Evolutionary conservation across 2,797 vertebrate genomes (phyloP).

Genomic region (Crocodylus rhombifer): DNA sequence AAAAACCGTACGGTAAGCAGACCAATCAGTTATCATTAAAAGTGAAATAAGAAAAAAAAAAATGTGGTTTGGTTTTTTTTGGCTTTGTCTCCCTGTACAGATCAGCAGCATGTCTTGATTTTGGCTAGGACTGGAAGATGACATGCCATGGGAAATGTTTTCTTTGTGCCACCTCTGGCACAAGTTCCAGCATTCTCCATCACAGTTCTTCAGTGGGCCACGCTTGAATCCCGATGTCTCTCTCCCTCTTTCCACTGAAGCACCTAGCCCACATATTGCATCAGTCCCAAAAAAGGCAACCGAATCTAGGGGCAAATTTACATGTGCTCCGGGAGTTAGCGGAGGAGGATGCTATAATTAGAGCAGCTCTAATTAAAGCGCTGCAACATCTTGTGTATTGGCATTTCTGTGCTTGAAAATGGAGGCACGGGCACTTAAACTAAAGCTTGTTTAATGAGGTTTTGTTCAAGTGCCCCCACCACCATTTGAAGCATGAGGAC

Average conservation of each 20-base stretch:
- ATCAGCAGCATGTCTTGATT: background rate
- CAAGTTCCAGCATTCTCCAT: background rate
- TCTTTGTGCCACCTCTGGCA: background rate
- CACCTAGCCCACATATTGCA: slow-evolving; percentile 1
- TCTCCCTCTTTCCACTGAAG: background rate
- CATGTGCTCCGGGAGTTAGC: too few relatives aligned
- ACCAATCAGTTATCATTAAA: background rate
- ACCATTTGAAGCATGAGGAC: too few relatives aligned
- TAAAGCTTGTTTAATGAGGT: too few relatives aligned
- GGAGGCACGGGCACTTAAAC: too few relatives aligned
- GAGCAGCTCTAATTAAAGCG: too few relatives aligned
- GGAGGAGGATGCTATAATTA: too few relatives aligned
- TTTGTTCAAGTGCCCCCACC: too few relatives aligned
- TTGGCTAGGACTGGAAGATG: background rate
- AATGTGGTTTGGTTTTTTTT: background rate
- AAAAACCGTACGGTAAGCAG: background rate
- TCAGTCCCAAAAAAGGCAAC: background rate
- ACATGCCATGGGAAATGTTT: background rate
- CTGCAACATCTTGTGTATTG: too few relatives aligned
- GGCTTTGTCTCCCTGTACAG: background rate
- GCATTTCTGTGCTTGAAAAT: too few relatives aligned
- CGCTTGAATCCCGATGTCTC: background rate
- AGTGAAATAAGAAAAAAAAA: background rate
- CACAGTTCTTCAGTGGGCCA: background rate
- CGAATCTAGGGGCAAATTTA: background rate